These are phyloP conservation scores for Andrena flavipes DNA, from an alignment of 2,888 invertebrate genomes.

Conservation along the genomic window DNA sequence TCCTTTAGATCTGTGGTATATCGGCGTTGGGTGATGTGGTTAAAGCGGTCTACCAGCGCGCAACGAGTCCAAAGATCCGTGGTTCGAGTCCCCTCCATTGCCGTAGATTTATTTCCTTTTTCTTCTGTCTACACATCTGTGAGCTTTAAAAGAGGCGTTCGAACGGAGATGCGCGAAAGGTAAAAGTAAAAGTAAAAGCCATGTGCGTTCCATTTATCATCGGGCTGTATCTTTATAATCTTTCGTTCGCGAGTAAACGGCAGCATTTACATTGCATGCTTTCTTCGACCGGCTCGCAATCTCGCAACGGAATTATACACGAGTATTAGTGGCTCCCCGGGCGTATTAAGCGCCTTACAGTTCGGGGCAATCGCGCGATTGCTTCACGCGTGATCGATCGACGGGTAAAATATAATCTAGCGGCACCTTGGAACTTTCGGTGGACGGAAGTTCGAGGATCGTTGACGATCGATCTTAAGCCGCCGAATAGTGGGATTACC, in stretches of 20 bases:
- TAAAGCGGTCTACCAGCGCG: too few species aligned
- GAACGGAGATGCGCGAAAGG: not conserved
- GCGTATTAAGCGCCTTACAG: not conserved
- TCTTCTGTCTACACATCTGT: too few species aligned
- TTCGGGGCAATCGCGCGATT: conserved; percentile 6
- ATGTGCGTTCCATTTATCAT: not conserved
- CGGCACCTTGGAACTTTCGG: too few species aligned
- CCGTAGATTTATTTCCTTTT: too few species aligned
- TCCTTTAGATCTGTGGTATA: too few species aligned
- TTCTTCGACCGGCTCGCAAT: not conserved
- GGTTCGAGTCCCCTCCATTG: too few species aligned
- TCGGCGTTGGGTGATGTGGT: too few species aligned
- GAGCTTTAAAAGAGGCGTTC: not conserved
- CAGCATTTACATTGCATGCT: not conserved
- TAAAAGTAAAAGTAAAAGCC: conserved; percentile 4
- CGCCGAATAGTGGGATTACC: conserved; percentile 12
- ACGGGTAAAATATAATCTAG: conserved; percentile 4
- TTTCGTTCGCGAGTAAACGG: not conserved
- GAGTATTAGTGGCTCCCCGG: not conserved
- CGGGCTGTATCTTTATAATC: not conserved
- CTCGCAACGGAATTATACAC: not conserved
- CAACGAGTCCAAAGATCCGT: too few species aligned
- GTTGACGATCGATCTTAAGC: conserved; percentile 9
- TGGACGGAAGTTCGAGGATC: conserved; percentile 19
- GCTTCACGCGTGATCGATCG: conserved; percentile 26